These are phyloP conservation scores for Drosophila punjabiensis DNA, from an alignment of 1,140 invertebrate species.

Conservation along the genomic window DNA sequence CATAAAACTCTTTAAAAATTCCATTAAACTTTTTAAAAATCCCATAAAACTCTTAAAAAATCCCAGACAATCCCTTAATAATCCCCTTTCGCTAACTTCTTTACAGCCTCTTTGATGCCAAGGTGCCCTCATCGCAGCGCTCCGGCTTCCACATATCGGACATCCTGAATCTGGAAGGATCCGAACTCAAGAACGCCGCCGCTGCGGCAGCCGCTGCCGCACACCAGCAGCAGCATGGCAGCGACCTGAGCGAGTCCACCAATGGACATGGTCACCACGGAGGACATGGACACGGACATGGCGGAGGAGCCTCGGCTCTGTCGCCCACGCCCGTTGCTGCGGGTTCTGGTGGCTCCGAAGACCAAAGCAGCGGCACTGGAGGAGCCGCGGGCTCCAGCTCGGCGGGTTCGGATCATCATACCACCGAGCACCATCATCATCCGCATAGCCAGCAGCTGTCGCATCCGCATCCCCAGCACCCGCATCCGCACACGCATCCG, in stretches of 20 bases:
- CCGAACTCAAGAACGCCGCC: conserved; percentile 78
- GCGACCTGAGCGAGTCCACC: conserved; percentile 46
- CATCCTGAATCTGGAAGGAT: conserved; percentile 89
- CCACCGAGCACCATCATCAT: conserved; percentile 57
- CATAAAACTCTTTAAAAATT: background rate
- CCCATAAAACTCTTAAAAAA: background rate
- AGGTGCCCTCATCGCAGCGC: conserved; percentile 86
- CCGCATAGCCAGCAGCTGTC: conserved; percentile 38
- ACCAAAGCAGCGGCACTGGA: conserved; percentile 23
- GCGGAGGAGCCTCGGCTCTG: conserved; percentile 44
- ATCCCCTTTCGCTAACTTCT: background rate
- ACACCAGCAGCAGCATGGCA: conserved; percentile 30
- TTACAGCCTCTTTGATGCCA: conserved; percentile 82
- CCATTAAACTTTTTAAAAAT: background rate
- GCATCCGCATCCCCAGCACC: conserved; percentile 39
- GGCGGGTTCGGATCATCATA: conserved; percentile 50
- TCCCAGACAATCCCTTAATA: no score
- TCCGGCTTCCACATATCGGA: conserved; percentile 92
- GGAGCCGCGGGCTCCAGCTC: conserved; percentile 5
- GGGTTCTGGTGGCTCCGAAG: conserved; percentile 23
- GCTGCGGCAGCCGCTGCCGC: conserved; percentile 62
- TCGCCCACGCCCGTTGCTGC: conserved; percentile 58
- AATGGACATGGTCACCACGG: conserved; percentile 50
- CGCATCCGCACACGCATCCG: conserved; percentile 29
- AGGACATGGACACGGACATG: conserved; percentile 28